These are phyloP conservation scores for Oncorhynchus masou DNA, from an alignment of 2,113 vertebrate species.

Conservation along the genomic window DNA sequence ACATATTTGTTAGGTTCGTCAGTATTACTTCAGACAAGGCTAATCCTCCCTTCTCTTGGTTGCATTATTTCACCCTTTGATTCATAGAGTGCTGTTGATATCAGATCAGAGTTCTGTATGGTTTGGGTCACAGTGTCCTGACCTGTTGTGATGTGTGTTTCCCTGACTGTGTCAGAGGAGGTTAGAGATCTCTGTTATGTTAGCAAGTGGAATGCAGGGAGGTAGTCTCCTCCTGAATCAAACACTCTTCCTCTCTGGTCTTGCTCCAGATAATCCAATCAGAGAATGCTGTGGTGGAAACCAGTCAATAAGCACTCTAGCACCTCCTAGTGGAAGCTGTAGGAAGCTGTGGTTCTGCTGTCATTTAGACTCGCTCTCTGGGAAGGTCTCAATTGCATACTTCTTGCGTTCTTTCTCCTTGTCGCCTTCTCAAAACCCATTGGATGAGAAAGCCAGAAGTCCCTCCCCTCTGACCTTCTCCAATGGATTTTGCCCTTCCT, in stretches of 20 bases:
- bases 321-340: conserved; percentile 42
- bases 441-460: no score
- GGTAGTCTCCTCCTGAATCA: conserved; percentile 28
- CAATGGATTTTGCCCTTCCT: no score
- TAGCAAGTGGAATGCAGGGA: conserved; percentile 17
- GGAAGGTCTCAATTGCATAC: no score
- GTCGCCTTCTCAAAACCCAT: no score
- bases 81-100: not conserved
- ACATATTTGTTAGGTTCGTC: no score
- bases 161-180: not conserved
- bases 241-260: conserved; percentile 3
- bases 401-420: no score
- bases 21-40: no score
- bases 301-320: conserved; percentile 23
- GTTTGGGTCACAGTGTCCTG: not conserved
- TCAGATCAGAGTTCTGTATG: not conserved
- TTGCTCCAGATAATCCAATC: not conserved
- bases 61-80: not conserved
- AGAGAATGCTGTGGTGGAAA: conserved; percentile 7
- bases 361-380: not conserved
- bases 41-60: not conserved
- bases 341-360: not conserved
- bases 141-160: not conserved
- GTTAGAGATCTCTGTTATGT: not conserved
- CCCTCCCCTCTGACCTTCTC: not conserved